Base-by-base conservation (phyloP, 2,113 vertebrate genomes). In the Caranx ignobilis region DNA sequence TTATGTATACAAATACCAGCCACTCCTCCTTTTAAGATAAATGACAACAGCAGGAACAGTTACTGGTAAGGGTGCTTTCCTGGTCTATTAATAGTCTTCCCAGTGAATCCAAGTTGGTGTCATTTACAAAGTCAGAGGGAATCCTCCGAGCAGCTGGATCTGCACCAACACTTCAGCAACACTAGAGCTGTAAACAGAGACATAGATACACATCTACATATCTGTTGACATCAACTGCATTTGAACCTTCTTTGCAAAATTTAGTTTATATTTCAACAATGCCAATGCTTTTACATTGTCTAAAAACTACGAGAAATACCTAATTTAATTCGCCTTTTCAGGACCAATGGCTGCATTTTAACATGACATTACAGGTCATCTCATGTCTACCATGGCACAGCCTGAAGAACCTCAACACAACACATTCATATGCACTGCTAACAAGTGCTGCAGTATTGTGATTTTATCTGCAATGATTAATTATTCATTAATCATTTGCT, bases 81-180 rank as follows among this genome's bases (percentile, higher is more conserved):
- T 78, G 39, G 3, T 79, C 86, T 94, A 91, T 83, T 73, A 84
- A 90, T 89, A 91, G 83, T 59, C 21, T 41, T 39, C 13, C 41
- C 4, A 8, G 11, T 62, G 57, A 69, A 48, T 79, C 68, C 19
- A 77, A 59, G 59, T 74, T 35, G 15, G 71, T 65, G 70, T 65
- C 41, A 77, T 71, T 65, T 65, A 39, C 34, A 56, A 70, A 81
- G 86, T 65, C 65, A 57, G 78, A 83, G 86, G 87, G 87, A 90
- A 90, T 88, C 88, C 88, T 90, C 85, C 12, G 54, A 86, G 65
- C 88, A 88, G 71, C 79, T 89, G 82, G 72, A 64, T 61, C 15
- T 21, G 35, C 61, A 80, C 26, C 43, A 71, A 21, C 32, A 11
- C 59, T 11, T 60, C 54, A 84, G 52, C 21, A 65, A 77, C 52